These are phyloP conservation scores for Athalia circularis DNA, from an alignment of 2,888 invertebrate species.

Conservation along the genomic window DNA sequence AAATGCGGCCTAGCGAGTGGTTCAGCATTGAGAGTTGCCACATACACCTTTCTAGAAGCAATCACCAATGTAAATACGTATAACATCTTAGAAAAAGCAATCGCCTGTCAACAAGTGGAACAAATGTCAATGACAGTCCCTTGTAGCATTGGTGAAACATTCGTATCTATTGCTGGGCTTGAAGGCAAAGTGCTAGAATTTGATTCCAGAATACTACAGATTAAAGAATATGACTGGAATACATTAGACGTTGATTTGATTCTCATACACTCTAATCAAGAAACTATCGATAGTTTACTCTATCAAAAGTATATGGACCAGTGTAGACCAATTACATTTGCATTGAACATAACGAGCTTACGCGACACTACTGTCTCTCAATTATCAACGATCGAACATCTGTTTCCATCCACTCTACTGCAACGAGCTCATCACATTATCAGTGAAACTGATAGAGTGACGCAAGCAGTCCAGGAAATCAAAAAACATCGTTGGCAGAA, in stretches of 20 bases:
- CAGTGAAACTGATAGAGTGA: slow-evolving; percentile 25
- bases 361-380: slow-evolving; percentile 12
- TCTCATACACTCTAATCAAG: slow-evolving; percentile 25
- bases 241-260: slow-evolving; percentile 19
- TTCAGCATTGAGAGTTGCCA: slow-evolving; percentile 50
- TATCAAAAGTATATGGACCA: slow-evolving; percentile 34
- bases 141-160: slow-evolving; percentile 10
- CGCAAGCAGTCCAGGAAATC: background rate
- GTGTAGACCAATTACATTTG: slow-evolving; percentile 21
- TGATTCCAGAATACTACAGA: slow-evolving; percentile 18
- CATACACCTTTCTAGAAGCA: slow-evolving; percentile 52
- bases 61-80: slow-evolving; percentile 41
- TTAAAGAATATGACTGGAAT: slow-evolving; percentile 17
- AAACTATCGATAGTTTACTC: background rate
- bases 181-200: slow-evolving; percentile 19
- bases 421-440: slow-evolving; percentile 16
- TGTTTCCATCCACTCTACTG: slow-evolving; percentile 11
- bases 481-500: slow-evolving; percentile 9
- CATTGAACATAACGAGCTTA: slow-evolving; percentile 19
- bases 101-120: slow-evolving; percentile 45
- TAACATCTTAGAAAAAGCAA: slow-evolving; percentile 50
- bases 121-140: background rate
- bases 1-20: slow-evolving; percentile 45
- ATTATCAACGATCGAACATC: background rate
- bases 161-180: slow-evolving; percentile 29